These are phyloP conservation scores for Stictocephala bisonia DNA, from an alignment of 2,888 invertebrate genomes.

Conservation along the genomic window DNA sequence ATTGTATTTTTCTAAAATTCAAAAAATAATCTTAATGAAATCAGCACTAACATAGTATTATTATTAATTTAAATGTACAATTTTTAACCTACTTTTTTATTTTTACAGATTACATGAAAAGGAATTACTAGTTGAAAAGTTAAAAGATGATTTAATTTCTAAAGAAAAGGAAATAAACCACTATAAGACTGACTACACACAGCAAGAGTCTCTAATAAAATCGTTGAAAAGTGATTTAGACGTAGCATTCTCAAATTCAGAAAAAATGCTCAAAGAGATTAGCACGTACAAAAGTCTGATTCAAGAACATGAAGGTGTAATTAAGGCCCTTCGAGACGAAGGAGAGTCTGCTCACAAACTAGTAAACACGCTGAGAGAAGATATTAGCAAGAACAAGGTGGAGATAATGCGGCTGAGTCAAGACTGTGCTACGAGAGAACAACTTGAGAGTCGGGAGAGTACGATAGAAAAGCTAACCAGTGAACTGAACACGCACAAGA, in stretches of 20 bases:
- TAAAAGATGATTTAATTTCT: conserved; percentile 49
- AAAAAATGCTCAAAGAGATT: conserved; percentile 41
- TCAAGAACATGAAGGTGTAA: conserved; percentile 51
- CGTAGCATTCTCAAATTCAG: conserved; percentile 1
- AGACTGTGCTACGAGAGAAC: conserved; percentile 31
- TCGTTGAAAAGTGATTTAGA: conserved; percentile 31
- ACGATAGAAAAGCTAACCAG: conserved; percentile 52
- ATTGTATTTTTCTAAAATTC: too few species aligned
- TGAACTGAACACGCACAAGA: conserved; percentile 60
- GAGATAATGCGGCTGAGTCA: conserved; percentile 30
- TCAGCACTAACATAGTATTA: too few species aligned
- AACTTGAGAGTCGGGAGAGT: conserved; percentile 49
- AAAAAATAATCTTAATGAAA: too few species aligned
- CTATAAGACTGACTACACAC: conserved; percentile 66
- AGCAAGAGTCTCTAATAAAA: conserved; percentile 18
- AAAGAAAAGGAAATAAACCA: conserved; percentile 50
- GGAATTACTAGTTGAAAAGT: conserved; percentile 56
- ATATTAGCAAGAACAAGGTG: conserved; percentile 15
- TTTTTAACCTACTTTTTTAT: neutral
- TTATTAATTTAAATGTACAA: neutral
- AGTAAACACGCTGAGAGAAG: conserved; percentile 30
- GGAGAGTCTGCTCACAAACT: conserved; percentile 24
- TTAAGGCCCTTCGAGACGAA: conserved; percentile 20
- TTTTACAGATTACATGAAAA: conserved; percentile 59
- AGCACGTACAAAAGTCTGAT: conserved; percentile 65